Evolutionary conservation across 2,888 invertebrate genomes (phyloP), one percentile per base, ranked within the genome.

Genomic region (Phyllotreta cruciferae): DNA sequence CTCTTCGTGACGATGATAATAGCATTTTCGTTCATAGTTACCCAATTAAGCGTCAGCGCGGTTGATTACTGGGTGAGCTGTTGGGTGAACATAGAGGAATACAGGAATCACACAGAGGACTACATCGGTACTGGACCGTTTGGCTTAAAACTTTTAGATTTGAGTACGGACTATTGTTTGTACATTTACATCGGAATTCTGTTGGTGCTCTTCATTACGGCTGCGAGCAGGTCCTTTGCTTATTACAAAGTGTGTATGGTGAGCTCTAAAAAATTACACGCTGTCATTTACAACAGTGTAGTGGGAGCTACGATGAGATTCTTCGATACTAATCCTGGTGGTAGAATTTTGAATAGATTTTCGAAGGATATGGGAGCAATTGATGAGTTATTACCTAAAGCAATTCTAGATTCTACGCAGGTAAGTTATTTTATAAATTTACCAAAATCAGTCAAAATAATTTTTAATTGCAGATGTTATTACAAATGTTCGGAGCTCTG

Each of bases 31-130:
- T 83, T 89, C 45, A 11, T 88, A 0, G 56, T 87, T 2, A 85
- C 89, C 0, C 90, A 92, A 75, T 35, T 52, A 37, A 80, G 86
- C 13, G 87, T 88, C 0, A 90, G 89, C 10, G 86, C 86, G 0
- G 84, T 87, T 0, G 92, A 93, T 73, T 91, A 85, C 72, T 92
- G 90, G 84, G 83, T 92, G 0, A 89, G 90, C 70, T 87, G 85
- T 73, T 92, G 91, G 90, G 50, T 56, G 1, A 62, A 62, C 9
- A 45, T 62, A 11, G 56, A 62, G 36, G 62, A 62, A 41, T 49
- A 10, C n/a, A 62, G 62, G 9, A 14, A 24, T 13, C 6, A 24
- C n/a, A 39, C n/a, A 10, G 5, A 36, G 24, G 6, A 9, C 35
- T 13, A 34, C 13, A 0, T 13, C 34, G 8, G 13, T 45, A 0